Evolutionary conservation across 2,113 vertebrate species (phyloP).

Genomic region (Aplodontia rufa): DNA sequence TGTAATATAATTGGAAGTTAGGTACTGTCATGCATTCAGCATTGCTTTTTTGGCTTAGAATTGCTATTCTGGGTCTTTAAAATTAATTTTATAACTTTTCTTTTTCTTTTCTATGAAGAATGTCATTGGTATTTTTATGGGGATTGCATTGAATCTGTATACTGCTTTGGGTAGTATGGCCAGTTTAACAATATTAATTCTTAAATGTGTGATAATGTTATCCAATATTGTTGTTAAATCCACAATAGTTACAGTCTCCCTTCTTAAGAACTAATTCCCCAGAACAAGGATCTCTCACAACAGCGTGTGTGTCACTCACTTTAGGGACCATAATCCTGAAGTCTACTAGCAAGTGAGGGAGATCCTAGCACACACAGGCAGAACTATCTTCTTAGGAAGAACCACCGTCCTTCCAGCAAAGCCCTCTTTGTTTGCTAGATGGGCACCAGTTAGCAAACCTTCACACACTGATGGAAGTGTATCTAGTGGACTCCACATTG

Average conservation of each 20-base stretch:
- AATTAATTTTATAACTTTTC: too few species aligned
- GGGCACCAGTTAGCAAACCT: not conserved
- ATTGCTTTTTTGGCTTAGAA: too few species aligned
- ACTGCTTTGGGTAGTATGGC: too few species aligned
- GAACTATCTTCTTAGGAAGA: not conserved
- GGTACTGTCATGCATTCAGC: too few species aligned
- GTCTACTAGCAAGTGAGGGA: not conserved
- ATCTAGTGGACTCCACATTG: not conserved
- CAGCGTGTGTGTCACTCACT: not conserved
- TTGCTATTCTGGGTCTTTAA: too few species aligned
- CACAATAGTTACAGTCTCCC: not conserved
- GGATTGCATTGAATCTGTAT: too few species aligned
- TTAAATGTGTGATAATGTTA: not conserved
- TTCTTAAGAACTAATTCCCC: slow-evolving; percentile 20
- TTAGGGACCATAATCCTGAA: not conserved
- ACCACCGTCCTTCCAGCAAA: not conserved
- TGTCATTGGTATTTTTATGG: too few species aligned
- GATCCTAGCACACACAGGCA: not conserved
- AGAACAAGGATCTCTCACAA: not conserved
- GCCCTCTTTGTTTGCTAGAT: not conserved
- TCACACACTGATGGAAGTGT: not conserved
- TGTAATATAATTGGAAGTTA: too few species aligned
- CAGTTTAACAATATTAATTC: too few species aligned
- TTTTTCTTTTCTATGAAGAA: too few species aligned
- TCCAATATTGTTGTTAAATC: not conserved